Evolutionary conservation across 2,888 invertebrate species (phyloP).

Genomic region (Norana najaformis): DNA sequence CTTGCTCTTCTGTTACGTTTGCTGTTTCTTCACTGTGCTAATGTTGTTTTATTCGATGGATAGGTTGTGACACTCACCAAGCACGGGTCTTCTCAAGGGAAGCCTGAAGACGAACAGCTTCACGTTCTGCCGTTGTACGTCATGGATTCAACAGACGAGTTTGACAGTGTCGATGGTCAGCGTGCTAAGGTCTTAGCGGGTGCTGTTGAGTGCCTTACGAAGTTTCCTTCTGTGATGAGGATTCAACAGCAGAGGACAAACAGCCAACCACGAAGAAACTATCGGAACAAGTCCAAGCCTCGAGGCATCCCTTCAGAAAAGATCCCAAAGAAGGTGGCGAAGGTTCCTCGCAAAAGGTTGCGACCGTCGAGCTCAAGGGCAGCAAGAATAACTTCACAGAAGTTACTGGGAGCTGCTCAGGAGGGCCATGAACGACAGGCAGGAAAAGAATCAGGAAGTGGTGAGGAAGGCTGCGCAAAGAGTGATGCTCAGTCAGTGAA

Average conservation of each 20-base stretch:
- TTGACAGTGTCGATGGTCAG: constrained; percentile 81
- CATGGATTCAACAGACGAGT: constrained; percentile 82
- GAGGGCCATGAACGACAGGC: not conserved
- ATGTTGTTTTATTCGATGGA: constrained; percentile 27
- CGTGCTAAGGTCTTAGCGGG: constrained; percentile 50
- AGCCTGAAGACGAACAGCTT: constrained; percentile 85
- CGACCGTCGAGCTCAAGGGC: not conserved
- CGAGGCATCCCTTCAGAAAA: constrained; percentile 19
- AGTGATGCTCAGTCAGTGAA: not conserved
- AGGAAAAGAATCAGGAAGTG: not conserved
- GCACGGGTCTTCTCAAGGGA: constrained; percentile 69
- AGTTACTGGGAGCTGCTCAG: not conserved
- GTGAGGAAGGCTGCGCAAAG: not conserved
- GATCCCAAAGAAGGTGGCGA: not conserved
- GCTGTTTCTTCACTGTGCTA: not conserved
- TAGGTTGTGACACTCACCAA: constrained; percentile 82
- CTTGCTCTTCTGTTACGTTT: not conserved
- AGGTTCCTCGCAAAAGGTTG: not conserved
- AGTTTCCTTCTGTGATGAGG: constrained; percentile 84
- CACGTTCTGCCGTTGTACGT: constrained; percentile 90
- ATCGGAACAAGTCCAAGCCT: not conserved
- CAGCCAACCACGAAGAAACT: constrained; percentile 10
- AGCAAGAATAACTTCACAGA: not conserved
- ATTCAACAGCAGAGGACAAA: constrained; percentile 67
- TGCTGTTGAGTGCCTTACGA: constrained; percentile 64